Evolutionary conservation across 2,797 vertebrate genomes (phyloP), one percentile per base, ranked within the genome.

Genomic region (Thalassophryne amazonica): DNA sequence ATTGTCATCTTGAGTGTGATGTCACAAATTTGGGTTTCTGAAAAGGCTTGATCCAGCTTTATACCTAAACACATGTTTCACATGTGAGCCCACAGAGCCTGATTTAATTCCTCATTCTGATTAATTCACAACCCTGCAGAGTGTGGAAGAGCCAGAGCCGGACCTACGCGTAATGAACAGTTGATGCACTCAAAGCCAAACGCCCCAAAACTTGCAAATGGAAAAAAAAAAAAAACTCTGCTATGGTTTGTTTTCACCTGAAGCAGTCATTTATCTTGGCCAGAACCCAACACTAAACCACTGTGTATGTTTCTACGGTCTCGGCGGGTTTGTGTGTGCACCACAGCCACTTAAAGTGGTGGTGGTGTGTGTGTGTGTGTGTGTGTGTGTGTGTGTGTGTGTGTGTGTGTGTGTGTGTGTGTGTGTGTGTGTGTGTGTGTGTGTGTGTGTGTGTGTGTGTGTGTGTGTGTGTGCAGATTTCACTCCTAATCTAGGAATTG

Each of bases 231-330:
- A 69, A 64, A 30, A 61, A 75, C 76, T 47, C 50, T 82, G 59
- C 71, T 65, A 83, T 56, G 62, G 84, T 91, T 90, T 88, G 83
- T 89, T 91, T 90, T 90, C 83, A 92, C 89, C 89, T 90, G 89
- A 88, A 89, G 86, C 79, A 87, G 85, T 84, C 84, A 85, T 91
- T 91, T 91, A 74, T 91, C 84, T 92, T 91, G 90, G 89, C 88
- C 41, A 46, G 53, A 71, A 58, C 69, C 89, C 90, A 91, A 80
- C 54, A 56, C 81, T 84, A 88, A 89, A 88, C 88, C 87, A 78
- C 87, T 87, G 87, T 91, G 86, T 91, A 88, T 91, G 81, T 91
- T 90, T 89, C 88, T 89, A 85, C 54, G 79, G 86, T 90, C 88
- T 88, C 90, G 31, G 67, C 47, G 84, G 86, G 83, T 83, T 84